These are phyloP conservation scores for Gastracanthus pulcherrimus DNA, from an alignment of 2,888 invertebrate genomes.

Conservation along the genomic window DNA sequence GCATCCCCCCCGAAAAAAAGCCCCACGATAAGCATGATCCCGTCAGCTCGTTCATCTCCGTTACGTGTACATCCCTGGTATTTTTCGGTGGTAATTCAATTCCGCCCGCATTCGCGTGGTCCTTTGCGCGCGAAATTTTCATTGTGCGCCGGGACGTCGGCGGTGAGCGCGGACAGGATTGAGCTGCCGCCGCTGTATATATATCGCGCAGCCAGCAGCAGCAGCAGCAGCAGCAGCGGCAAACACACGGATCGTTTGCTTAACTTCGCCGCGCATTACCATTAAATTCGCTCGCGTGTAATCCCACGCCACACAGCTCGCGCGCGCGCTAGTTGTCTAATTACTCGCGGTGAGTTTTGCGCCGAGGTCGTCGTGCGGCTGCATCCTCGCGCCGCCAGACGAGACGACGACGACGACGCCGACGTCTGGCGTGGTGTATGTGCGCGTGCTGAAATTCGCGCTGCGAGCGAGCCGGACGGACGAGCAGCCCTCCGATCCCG, in stretches of 20 bases:
- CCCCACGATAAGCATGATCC: no score
- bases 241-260: slow-evolving; percentile 57
- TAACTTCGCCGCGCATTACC: slow-evolving; percentile 58
- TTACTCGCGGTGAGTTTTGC: slow-evolving; percentile 63
- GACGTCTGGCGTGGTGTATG: no score
- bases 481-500: slow-evolving; percentile 37
- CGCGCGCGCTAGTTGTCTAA: slow-evolving; percentile 63
- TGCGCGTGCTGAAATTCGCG: background rate
- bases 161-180: no score
- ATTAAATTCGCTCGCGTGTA: slow-evolving; percentile 61
- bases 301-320: slow-evolving; percentile 53
- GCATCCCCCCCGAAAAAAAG: no score
- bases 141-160: no score
- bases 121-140: no score
- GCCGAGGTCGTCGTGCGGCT: slow-evolving; percentile 43
- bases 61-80: no score
- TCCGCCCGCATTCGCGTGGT: no score
- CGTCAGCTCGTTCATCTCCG: no score
- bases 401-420: slow-evolving; percentile 57
- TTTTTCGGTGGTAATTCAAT: no score
- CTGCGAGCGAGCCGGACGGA: background rate
- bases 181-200: no score
- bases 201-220: no score
- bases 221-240: background rate
- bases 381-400: background rate